Evolutionary conservation across 2,888 invertebrate genomes (phyloP), one percentile per base, ranked within the genome.

Genomic region (Drosophila pseudotalamancana): DNA sequence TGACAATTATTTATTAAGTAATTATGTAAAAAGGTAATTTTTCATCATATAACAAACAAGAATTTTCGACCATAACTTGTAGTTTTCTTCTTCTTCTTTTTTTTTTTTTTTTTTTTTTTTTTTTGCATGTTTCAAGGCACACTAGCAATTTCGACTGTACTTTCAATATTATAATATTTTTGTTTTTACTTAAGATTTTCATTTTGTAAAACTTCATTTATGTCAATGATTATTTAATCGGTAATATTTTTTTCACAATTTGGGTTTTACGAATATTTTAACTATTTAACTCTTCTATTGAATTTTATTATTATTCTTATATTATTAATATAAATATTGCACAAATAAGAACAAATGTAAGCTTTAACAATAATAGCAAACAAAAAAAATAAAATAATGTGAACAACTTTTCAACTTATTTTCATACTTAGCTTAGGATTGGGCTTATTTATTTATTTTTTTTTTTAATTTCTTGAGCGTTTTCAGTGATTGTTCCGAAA

Each of bases 71-170:
- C 21, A 35, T 61, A 43, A 56, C 50, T 25, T 68, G 51, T 51
- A 27, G 48, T 57, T 32, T 65, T 57, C 43, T 63, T 46, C 34
- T 49, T 59, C 51, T 68, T 51, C 34, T 60, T 64, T 35, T 61
- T 48, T 60, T 54, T 45, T 42, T 23, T 45, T 46, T 55, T 42
- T 48, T 45, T 63, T 65, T 43, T 57, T 60, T 23, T 51, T 54
- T 66, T 49, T 67, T 81, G 80, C 87, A 77, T 88, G 77, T 87
- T 87, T 88, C 88, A 89, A 89, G 89, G 89, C 89, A 89, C 89
- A 89, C 89, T 89, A 89, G 87, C 89, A 87, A 79, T 78, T 88
- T 80, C 67, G 64, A 82, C 88, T 77, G 79, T 85, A 87, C 82
- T 80, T 83, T 81, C 67, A 70, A 76, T 73, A 62, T 74, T 79